phyloP scores from a whole-genome alignment of 2,797 vertebrate genomes.

The Antennarius maculatus region DNA sequence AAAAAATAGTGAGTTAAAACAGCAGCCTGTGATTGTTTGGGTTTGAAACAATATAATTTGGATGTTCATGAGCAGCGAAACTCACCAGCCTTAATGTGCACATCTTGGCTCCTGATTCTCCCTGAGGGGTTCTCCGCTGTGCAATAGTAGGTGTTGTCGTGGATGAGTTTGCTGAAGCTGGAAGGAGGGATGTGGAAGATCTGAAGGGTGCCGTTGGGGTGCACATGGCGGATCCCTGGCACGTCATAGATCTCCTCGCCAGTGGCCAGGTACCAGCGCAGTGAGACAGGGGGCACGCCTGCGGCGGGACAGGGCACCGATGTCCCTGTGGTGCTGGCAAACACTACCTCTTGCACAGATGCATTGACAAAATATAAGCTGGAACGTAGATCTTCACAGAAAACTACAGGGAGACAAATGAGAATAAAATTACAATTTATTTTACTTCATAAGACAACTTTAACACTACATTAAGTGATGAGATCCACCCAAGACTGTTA shows the following conservation, averaged over 20 bases:
- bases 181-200: constrained; percentile 99
- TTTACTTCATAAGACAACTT: background rate
- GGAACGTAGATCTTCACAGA: constrained; percentile 98
- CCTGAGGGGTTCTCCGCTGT: constrained; percentile 99
- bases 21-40: background rate
- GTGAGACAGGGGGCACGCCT: constrained; percentile 93
- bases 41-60: constrained; percentile 7
- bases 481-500: background rate
- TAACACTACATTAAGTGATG: background rate
- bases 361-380: constrained; percentile 99
- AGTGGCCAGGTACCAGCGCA: constrained; percentile 99
- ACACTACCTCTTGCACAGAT: constrained; percentile 99
- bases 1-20: constrained; percentile 24
- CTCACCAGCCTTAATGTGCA: constrained; percentile 99
- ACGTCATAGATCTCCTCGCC: constrained; percentile 99
- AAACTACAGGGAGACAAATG: constrained; percentile 83
- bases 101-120: constrained; percentile 99
- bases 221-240: constrained; percentile 99
- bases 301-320: constrained; percentile 97
- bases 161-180: constrained; percentile 99
- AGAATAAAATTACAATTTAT: constrained; percentile 6
- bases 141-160: constrained; percentile 99
- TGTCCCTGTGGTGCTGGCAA: constrained; percentile 98
- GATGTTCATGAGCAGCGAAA: constrained; percentile 35
- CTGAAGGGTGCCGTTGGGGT: constrained; percentile 99